Evolutionary conservation across 2,797 vertebrate genomes (phyloP).

Genomic region (Denticeps clupeoides): DNA sequence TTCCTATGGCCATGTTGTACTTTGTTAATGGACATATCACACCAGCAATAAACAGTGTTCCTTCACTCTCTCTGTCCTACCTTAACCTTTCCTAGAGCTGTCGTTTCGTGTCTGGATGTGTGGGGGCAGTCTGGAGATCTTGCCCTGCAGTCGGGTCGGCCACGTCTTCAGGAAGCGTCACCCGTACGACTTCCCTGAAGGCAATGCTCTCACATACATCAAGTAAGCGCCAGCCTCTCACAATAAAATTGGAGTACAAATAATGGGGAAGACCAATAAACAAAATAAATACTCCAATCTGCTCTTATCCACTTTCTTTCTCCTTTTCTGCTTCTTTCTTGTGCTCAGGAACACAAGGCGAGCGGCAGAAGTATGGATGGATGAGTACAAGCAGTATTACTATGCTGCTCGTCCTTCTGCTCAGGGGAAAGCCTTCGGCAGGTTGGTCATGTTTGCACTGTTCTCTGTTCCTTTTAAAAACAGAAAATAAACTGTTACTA

Average conservation of each 20-base stretch:
- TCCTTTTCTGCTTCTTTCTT: neutral
- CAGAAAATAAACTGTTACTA: too few species aligned
- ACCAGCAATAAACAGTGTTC: too few species aligned
- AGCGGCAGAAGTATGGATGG: slow-evolving; percentile 98
- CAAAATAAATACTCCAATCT: too few species aligned
- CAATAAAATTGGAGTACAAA: neutral
- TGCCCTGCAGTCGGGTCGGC: slow-evolving; percentile 93
- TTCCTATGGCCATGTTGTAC: too few species aligned
- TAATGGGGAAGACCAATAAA: too few species aligned
- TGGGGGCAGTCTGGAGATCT: slow-evolving; percentile 91
- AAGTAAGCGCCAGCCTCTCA: slow-evolving; percentile 59
- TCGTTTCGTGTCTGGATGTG: slow-evolving; percentile 98
- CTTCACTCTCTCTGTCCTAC: neutral
- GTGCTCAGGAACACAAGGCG: slow-evolving; percentile 82
- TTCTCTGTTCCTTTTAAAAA: neutral
- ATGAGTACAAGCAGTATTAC: slow-evolving; percentile 94
- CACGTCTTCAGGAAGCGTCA: slow-evolving; percentile 95
- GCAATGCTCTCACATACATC: slow-evolving; percentile 94
- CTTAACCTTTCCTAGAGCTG: slow-evolving; percentile 61
- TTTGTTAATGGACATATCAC: too few species aligned
- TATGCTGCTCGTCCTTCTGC: slow-evolving; percentile 91
- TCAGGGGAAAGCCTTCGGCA: slow-evolving; percentile 86
- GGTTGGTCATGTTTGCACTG: slow-evolving; percentile 50
- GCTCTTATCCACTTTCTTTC: too few species aligned
- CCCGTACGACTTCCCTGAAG: slow-evolving; percentile 94